These are phyloP conservation scores for Galagoides demidoff DNA, from an alignment of 2,797 vertebrate species.

Conservation along the genomic window DNA sequence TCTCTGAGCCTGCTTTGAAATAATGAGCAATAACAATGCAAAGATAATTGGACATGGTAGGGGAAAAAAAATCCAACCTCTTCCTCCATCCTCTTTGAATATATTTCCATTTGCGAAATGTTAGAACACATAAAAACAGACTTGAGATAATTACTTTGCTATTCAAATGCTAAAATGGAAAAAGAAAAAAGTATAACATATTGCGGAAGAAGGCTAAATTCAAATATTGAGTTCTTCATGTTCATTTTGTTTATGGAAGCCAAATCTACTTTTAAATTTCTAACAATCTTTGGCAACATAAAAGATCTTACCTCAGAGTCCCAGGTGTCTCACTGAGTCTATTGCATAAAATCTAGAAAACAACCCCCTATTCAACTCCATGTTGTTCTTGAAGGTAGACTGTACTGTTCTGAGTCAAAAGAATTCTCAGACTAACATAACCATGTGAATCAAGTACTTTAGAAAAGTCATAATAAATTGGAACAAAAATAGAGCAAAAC, in stretches of 20 bases:
- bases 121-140: constrained; percentile 13
- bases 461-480: not conserved
- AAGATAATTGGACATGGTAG: not conserved
- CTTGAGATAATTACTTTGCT: constrained; percentile 2
- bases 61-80: not conserved
- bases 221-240: not conserved
- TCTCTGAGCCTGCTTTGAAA: constrained; percentile 13
- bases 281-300: constrained; percentile 38
- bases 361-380: not conserved
- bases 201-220: constrained; percentile 23
- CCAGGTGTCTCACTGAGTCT: constrained; percentile 29
- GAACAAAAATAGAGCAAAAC: constrained; percentile 36
- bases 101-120: constrained; percentile 15
- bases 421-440: constrained; percentile 18
- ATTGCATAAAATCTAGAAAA: constrained; percentile 15
- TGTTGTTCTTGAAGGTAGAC: constrained; percentile 5
- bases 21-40: not conserved
- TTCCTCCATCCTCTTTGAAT: not conserved
- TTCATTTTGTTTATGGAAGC: constrained; percentile 28
- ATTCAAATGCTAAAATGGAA: constrained; percentile 35
- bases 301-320: constrained; percentile 49
- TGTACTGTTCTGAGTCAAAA: not conserved
- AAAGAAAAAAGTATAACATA: not conserved
- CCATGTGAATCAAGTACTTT: constrained; percentile 8
- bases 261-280: constrained; percentile 59